Evolutionary conservation across 2,888 invertebrate genomes (phyloP), one percentile per base, ranked within the genome.

Genomic region (Hemicrepidius hirtus): DNA sequence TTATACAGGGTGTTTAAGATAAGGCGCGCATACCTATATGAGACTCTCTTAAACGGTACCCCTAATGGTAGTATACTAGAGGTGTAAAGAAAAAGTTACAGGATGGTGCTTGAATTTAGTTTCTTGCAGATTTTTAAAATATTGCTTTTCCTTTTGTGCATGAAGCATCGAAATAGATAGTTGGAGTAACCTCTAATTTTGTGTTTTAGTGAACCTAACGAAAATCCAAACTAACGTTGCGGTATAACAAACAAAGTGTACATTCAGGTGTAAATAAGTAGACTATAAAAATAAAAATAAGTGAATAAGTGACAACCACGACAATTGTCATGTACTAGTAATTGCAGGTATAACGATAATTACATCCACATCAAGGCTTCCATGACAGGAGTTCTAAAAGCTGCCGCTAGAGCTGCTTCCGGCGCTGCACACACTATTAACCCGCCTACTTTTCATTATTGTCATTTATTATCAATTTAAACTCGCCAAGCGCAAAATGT

Each of bases 391-490:
- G 81, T 80, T 78, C 75, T 70, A 75, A 79, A 80, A 83, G 82
- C 82, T 76, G 81, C 82, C 82, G 79, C 80, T 77, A 78, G 78
- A 73, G 79, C 77, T 80, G 82, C 83, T 85, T 85, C 84, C 84
- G 82, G 84, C 83, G 82, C 79, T 80, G 80, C 75, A 76, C 81
- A 84, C 82, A 82, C 81, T 82, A 84, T 80, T 80, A 80, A 79
- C 79, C 81, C 84, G 84, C 85, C 85, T 78, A 80, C 84, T 79
- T 84, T 85, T 85, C 84, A 85, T 86, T 86, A 86, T 85, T 85
- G 85, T 86, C 85, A 86, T 86, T 85, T 85, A 85, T 85, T 85
- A 85, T 84, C 85, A 86, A 86, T 86, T 85, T 85, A 82, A 81
- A 84, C 80, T 81, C 84, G 84, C 79, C 80, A 78, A 85, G 85